Conservation (phyloP, 2,888 invertebrate species). For the Venusia cambrica region DNA sequence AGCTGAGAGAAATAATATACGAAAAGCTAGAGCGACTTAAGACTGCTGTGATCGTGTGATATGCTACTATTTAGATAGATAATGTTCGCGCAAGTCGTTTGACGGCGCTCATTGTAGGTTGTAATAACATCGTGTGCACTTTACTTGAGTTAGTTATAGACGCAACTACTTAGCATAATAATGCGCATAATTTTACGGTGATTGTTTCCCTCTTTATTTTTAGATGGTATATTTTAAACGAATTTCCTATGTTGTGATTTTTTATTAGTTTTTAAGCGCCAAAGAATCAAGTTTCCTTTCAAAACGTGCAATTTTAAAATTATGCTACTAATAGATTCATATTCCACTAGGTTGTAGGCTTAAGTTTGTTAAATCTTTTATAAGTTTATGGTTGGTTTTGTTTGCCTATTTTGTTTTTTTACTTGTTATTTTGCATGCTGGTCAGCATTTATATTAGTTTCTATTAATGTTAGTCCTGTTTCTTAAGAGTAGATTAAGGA, state of each 20-base stretch:
- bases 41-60: conserved; percentile 69
- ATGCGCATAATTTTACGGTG: conserved; percentile 50
- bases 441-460: conserved; percentile 40
- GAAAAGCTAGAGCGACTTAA: conserved; percentile 82
- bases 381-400: conserved; percentile 41
- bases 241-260: conserved; percentile 68
- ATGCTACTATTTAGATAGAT: conserved; percentile 47
- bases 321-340: conserved; percentile 47
- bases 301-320: conserved; percentile 62
- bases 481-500: conserved; percentile 27
- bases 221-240: conserved; percentile 48
- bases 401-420: conserved; percentile 45
- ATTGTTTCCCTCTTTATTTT: conserved; percentile 47
- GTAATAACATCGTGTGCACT: conserved; percentile 34
- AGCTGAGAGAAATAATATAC: conserved; percentile 89
- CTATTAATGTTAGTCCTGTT: conserved; percentile 27
- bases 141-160: conserved; percentile 16
- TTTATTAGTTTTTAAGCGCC: conserved; percentile 63
- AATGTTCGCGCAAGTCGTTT: conserved; percentile 48
- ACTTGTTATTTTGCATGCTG: conserved; percentile 68
- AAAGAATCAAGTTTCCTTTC: conserved; percentile 67
- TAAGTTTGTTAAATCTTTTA: conserved; percentile 46
- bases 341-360: conserved; percentile 44
- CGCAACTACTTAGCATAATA: conserved; percentile 38
- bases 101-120: conserved; percentile 29